A percentile compares a stretch with the other conserved stretches of the same genome.
Evolutionary conservation across 2,113 vertebrate genomes (phyloP).

Genomic region (Phylloscopus trochilus): DNA sequence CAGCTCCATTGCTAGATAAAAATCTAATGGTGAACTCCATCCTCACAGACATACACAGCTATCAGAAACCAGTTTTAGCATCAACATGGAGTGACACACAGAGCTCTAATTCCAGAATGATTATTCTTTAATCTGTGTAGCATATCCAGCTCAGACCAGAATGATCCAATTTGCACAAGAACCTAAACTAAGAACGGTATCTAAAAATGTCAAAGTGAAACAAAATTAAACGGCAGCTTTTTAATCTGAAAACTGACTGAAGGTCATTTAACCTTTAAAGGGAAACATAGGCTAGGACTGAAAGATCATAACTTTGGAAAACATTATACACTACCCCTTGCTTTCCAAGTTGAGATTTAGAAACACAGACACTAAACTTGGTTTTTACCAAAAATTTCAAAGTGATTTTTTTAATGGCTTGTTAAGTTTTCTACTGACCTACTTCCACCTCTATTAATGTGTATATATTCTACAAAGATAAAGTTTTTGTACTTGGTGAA

Average conservation of each 20-base stretch:
- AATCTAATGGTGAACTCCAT: not conserved
- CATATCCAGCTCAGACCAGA: not conserved
- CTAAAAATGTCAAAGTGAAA: not conserved
- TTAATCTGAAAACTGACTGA: not conserved
- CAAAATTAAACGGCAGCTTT: not conserved
- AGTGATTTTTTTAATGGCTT: not conserved
- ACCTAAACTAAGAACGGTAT: not conserved
- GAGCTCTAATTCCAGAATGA: not conserved
- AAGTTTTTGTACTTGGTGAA: not conserved
- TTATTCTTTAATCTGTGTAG: not conserved
- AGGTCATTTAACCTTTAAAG: not conserved
- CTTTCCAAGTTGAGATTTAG: not conserved
- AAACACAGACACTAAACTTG: not conserved
- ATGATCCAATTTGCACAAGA: not conserved
- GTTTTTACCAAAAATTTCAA: not conserved
- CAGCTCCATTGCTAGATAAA: not conserved
- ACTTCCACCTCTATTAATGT: not conserved
- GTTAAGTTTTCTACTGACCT: not conserved
- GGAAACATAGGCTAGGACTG: not conserved
- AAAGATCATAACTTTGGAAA: not conserved
- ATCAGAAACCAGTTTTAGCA: not conserved
- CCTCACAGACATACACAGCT: not conserved
- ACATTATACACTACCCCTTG: accelerated
- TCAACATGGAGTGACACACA: not conserved
- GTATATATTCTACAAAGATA: not conserved